Evolutionary conservation across 2,113 vertebrate species (phyloP).

Genomic region (Engystomops pustulosus): DNA sequence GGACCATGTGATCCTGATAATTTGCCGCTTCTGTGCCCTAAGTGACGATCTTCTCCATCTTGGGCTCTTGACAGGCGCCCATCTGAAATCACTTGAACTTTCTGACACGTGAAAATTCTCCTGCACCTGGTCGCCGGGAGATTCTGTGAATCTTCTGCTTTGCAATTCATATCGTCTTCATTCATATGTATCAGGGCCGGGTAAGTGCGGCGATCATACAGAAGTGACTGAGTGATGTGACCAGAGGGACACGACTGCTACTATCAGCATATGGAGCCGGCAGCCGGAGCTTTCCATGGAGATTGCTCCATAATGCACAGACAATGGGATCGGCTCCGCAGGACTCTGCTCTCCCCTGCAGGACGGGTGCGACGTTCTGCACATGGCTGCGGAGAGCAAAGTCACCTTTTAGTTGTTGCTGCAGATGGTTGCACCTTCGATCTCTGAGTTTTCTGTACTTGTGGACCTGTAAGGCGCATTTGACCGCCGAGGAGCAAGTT

Average conservation of each 20-base stretch:
- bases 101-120: not conserved
- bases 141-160: not conserved
- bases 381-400: not conserved
- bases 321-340: not conserved
- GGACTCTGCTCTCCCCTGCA: not conserved
- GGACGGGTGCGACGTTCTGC: not conserved
- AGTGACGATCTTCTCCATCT: not conserved
- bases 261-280: slow-evolving; percentile 27
- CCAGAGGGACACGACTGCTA: slow-evolving; percentile 12
- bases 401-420: not conserved
- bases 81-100: slow-evolving; percentile 8
- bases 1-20: not conserved
- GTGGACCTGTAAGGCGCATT: not conserved
- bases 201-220: slow-evolving; percentile 18
- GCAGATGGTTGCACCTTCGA: not conserved
- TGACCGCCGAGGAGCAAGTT: not conserved
- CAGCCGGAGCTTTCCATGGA: slow-evolving; percentile 22
- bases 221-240: slow-evolving; percentile 24
- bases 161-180: slow-evolving; percentile 14
- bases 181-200: slow-evolving; percentile 46
- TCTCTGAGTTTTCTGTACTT: not conserved
- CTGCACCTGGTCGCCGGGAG: not conserved
- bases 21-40: not conserved
- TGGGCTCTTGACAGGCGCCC: not conserved
- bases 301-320: not conserved